Conservation (phyloP, 2,888 invertebrate species). For the Notodonta ziczac region DNA sequence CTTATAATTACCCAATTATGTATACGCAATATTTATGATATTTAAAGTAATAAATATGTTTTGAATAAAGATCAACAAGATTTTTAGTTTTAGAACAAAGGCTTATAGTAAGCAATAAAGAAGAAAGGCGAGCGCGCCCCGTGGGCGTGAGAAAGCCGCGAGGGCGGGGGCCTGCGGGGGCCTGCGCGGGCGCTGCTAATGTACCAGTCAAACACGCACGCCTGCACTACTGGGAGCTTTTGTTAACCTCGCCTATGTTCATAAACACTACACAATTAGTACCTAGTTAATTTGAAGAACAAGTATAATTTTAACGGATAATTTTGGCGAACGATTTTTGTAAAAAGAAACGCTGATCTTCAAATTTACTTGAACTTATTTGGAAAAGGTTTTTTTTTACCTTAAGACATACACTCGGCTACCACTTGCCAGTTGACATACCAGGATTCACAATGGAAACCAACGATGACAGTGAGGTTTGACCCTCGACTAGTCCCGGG, state of each 20-base stretch:
- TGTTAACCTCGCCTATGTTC: slow-evolving; percentile 29
- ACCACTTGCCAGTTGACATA: no score
- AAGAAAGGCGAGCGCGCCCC: slow-evolving; percentile 59
- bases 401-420: no score
- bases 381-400: no score
- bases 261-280: slow-evolving; percentile 32
- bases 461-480: no score
- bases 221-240: slow-evolving; percentile 36
- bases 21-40: no score
- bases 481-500: no score
- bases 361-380: no score
- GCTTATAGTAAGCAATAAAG: slow-evolving; percentile 58
- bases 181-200: slow-evolving; percentile 62
- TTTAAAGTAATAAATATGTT: no score
- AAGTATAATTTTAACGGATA: neutral
- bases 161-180: slow-evolving; percentile 62
- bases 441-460: no score
- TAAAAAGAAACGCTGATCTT: no score
- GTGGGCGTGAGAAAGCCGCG: slow-evolving; percentile 78
- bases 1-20: no score
- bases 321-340: neutral
- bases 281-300: slow-evolving; percentile 18
- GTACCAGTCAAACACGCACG: slow-evolving; percentile 68
- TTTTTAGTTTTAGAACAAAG: slow-evolving; percentile 40
- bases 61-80: slow-evolving; percentile 27